Percentiles rank a stretch among this genome's conserved stretches.
These are phyloP conservation scores for Stenurella melanura DNA, from an alignment of 2,888 invertebrate genomes.

Conservation along the genomic window DNA sequence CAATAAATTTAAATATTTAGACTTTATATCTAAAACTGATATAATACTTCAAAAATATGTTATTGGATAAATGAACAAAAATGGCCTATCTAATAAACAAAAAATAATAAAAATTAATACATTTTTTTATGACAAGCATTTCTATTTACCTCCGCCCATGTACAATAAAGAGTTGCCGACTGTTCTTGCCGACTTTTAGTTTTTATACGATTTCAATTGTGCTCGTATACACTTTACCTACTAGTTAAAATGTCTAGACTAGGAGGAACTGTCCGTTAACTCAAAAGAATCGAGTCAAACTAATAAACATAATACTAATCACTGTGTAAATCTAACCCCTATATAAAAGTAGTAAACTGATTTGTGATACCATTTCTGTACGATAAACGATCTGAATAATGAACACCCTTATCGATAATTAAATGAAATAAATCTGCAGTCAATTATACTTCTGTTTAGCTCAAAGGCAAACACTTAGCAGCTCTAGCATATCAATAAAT, in stretches of 20 bases:
- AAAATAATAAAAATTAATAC: too few species aligned
- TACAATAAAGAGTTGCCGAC: too few species aligned
- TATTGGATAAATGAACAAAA: too few species aligned
- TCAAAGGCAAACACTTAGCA: slow-evolving; percentile 42
- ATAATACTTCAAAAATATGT: too few species aligned
- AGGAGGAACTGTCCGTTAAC: background rate
- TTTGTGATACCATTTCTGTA: slow-evolving; percentile 21
- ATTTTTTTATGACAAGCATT: too few species aligned
- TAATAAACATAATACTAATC: slow-evolving; percentile 13
- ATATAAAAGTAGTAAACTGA: slow-evolving; percentile 9
- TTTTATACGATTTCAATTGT: too few species aligned
- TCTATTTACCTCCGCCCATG: too few species aligned
- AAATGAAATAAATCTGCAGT: slow-evolving; percentile 47
- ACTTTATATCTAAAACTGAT: too few species aligned
- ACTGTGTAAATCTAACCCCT: slow-evolving; percentile 14
- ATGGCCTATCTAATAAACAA: too few species aligned
- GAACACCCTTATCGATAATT: slow-evolving; percentile 43
- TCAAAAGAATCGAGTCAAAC: slow-evolving; percentile 6
- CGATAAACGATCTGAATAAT: slow-evolving; percentile 42
- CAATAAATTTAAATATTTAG: too few species aligned
- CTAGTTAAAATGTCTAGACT: background rate
- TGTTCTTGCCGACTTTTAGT: too few species aligned
- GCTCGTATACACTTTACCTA: too few species aligned
- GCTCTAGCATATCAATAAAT: slow-evolving; percentile 46
- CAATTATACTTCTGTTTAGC: slow-evolving; percentile 46